phyloP scores from a whole-genome alignment of 2,797 vertebrate genomes.

The Argentina silus region DNA sequence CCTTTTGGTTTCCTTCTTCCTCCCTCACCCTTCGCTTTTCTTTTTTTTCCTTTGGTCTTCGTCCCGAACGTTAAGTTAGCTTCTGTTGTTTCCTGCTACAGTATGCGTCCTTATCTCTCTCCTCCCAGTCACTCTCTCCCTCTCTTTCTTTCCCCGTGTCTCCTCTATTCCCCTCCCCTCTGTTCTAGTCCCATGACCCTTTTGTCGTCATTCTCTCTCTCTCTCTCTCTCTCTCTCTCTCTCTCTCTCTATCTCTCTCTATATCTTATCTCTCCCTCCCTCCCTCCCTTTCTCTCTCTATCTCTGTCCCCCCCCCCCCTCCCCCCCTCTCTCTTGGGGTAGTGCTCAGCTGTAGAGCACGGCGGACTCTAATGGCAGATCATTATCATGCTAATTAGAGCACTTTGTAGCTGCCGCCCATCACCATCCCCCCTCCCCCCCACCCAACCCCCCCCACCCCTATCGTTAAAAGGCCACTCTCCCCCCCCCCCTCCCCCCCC shows the following conservation, averaged over 20 bases:
- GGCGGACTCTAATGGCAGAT: slow-evolving; percentile 80
- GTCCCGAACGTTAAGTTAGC: neutral
- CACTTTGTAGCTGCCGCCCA: slow-evolving; percentile 80
- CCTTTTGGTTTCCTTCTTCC: slow-evolving; percentile 39
- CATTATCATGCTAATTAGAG: slow-evolving; percentile 83
- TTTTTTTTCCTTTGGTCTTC: neutral
- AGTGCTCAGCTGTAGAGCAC: slow-evolving; percentile 78
- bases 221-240: slow-evolving; percentile 36
- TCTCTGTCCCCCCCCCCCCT: neutral
- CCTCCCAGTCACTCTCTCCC: slow-evolving; percentile 20
- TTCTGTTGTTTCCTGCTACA: too few species aligned
- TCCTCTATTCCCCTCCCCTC: neutral
- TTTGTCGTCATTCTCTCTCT: slow-evolving; percentile 14
- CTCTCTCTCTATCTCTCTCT: neutral
- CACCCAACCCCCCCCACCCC: neutral
- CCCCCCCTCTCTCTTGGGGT: slow-evolving; percentile 55
- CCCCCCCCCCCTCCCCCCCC: slow-evolving; percentile 40
- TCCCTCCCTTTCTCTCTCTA: slow-evolving; percentile 26
- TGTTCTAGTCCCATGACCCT: neutral
- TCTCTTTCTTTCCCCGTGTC: slow-evolving; percentile 1
- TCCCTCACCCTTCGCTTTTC: neutral
- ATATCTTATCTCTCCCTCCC: neutral
- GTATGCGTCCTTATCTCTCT: neutral
- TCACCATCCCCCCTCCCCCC: slow-evolving; percentile 66
- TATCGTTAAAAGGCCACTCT: slow-evolving; percentile 72